phyloP scores from a whole-genome alignment of 2,888 invertebrate genomes.

The Nineta flava region DNA sequence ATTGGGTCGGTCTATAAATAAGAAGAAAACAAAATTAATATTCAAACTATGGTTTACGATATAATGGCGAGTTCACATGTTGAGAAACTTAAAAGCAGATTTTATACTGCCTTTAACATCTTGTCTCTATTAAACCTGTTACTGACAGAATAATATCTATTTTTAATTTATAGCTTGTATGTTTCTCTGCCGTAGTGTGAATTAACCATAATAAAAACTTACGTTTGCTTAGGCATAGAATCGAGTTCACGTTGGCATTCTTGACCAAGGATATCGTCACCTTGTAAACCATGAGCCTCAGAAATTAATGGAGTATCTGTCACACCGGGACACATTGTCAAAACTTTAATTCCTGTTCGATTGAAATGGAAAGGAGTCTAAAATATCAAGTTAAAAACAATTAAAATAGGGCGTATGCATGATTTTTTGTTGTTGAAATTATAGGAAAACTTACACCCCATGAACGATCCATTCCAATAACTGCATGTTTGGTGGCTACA shows the following conservation, averaged over 20 bases:
- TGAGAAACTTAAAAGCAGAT: neutral
- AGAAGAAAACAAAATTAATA: neutral
- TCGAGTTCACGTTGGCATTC: slow-evolving; percentile 19
- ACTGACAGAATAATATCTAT: neutral
- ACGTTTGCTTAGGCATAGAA: slow-evolving; percentile 24
- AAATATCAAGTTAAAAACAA: neutral
- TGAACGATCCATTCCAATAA: slow-evolving; percentile 34
- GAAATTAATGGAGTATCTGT: slow-evolving; percentile 25
- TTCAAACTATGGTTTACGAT: neutral
- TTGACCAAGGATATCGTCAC: slow-evolving; percentile 16
- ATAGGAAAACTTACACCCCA: slow-evolving; percentile 22
- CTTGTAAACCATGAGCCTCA: slow-evolving; percentile 13
- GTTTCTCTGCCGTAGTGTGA: too few relatives aligned
- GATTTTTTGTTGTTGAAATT: neutral
- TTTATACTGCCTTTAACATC: neutral
- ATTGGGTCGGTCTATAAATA: slow-evolving; percentile 18
- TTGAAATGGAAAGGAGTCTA: slow-evolving; percentile 19
- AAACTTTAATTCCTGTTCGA: slow-evolving; percentile 25
- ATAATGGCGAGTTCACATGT: neutral
- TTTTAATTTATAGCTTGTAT: too few relatives aligned
- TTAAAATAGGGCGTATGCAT: neutral
- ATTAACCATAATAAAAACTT: slow-evolving; percentile 12
- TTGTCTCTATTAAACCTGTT: neutral
- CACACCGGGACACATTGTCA: slow-evolving; percentile 29
- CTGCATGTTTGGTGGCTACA: slow-evolving; percentile 40